Conservation (phyloP, 2,797 vertebrate genomes). For the Pseudocheirus occidentalis region DNA sequence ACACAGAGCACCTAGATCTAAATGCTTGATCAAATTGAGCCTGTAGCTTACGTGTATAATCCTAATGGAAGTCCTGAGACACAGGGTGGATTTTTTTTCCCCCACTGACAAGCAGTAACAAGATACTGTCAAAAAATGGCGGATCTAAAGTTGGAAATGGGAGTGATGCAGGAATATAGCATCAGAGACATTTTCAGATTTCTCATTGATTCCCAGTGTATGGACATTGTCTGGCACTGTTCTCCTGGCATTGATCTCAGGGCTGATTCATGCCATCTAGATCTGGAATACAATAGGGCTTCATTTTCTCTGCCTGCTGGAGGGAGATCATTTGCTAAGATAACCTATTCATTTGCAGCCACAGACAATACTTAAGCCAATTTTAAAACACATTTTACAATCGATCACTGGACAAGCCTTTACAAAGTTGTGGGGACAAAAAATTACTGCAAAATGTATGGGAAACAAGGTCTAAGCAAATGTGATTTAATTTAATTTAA, state of each 20-base stretch:
- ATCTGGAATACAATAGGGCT: background rate
- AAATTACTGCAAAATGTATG: background rate
- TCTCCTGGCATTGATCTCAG: background rate
- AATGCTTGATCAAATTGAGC: background rate
- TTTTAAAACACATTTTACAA: conserved; percentile 8
- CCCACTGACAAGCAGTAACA: background rate
- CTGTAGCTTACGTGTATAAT: background rate
- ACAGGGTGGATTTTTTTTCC: background rate
- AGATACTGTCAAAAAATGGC: background rate
- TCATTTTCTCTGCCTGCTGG: background rate
- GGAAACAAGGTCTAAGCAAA: background rate
- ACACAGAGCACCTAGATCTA: background rate
- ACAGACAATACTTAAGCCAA: background rate
- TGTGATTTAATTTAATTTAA: conserved; percentile 3
- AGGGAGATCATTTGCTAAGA: background rate
- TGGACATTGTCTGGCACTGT: background rate
- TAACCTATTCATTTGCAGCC: background rate
- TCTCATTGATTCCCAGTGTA: background rate
- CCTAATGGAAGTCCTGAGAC: background rate
- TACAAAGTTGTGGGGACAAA: background rate
- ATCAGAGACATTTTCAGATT: background rate
- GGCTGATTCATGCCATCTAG: background rate
- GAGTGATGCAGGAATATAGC: background rate
- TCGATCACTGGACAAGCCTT: background rate
- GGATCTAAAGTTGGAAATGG: background rate